Percentiles rank a stretch among this genome's conserved stretches.
Evolutionary conservation across 2,113 vertebrate genomes (phyloP).

Genomic region (Uria lomvia): DNA sequence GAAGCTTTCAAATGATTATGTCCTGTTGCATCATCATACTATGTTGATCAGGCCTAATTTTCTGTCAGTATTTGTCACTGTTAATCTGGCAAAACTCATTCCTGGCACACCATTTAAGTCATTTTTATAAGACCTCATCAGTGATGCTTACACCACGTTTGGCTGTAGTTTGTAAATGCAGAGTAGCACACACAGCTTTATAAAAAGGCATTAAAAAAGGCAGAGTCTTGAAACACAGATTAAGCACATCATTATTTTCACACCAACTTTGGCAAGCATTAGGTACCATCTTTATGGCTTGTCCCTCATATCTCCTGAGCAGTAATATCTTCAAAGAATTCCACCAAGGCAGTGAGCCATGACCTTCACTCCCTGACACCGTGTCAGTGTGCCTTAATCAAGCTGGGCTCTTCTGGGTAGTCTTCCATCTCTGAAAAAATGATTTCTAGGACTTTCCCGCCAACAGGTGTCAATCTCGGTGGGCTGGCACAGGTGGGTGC

Average conservation of each 20-base stretch:
- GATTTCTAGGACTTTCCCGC: background rate
- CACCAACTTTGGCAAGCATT: background rate
- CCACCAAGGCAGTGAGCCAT: background rate
- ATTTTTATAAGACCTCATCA: background rate
- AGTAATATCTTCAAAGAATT: conserved; percentile 39
- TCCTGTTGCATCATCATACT: background rate
- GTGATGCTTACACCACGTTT: background rate
- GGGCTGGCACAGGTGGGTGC: background rate
- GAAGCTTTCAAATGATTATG: background rate
- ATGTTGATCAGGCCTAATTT: background rate
- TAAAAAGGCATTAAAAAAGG: background rate
- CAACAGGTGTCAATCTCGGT: background rate
- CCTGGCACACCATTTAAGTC: background rate
- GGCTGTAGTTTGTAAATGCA: background rate
- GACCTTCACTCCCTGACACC: background rate
- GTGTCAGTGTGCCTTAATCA: background rate
- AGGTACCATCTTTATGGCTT: background rate
- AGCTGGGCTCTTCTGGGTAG: background rate
- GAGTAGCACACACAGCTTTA: background rate
- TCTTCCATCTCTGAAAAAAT: background rate
- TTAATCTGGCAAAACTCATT: background rate
- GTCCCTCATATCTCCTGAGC: background rate
- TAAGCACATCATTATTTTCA: background rate
- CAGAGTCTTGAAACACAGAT: background rate
- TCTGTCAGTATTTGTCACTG: background rate